Percentiles rank a stretch among this genome's conserved stretches.
These are phyloP conservation scores for Ailurus styani DNA, from an alignment of 2,113 vertebrate genomes.

Conservation along the genomic window DNA sequence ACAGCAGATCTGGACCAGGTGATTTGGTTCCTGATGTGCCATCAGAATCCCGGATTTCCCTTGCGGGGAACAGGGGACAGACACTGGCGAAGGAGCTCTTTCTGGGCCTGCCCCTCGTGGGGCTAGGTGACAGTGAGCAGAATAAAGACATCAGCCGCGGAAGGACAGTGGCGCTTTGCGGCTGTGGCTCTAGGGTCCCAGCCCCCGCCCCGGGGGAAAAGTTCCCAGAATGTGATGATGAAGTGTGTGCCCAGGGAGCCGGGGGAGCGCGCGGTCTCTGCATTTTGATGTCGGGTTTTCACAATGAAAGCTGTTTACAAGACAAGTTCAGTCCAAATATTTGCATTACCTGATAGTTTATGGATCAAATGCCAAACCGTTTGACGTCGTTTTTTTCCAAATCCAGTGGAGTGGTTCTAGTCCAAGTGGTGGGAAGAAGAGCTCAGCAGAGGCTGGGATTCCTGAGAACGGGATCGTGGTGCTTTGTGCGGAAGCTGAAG, in stretches of 20 bases:
- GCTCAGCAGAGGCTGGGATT: fast-evolving
- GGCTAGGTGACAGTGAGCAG: fast-evolving
- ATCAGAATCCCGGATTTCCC: background rate
- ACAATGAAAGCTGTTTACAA: background rate
- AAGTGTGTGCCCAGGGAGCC: fast-evolving
- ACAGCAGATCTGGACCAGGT: no score
- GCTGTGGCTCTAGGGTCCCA: fast-evolving
- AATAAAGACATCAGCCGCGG: fast-evolving
- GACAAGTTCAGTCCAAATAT: background rate
- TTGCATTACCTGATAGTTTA: no score
- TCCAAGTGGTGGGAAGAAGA: fast-evolving
- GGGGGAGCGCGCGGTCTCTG: fast-evolving
- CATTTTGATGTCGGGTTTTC: background rate
- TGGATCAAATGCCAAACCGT: background rate
- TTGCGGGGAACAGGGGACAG: fast-evolving
- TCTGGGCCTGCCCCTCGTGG: no score
- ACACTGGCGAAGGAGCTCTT: fast-evolving
- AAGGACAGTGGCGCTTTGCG: fast-evolving
- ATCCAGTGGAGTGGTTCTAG: fast-evolving
- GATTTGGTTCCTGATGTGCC: fast-evolving
- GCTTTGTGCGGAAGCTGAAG: background rate
- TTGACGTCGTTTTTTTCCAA: no score
- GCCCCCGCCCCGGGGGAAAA: fast-evolving
- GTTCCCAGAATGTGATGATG: fast-evolving
- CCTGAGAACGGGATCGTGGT: fast-evolving